Base-by-base conservation (phyloP, 2,113 vertebrate species). In the Candoia aspera region DNA sequence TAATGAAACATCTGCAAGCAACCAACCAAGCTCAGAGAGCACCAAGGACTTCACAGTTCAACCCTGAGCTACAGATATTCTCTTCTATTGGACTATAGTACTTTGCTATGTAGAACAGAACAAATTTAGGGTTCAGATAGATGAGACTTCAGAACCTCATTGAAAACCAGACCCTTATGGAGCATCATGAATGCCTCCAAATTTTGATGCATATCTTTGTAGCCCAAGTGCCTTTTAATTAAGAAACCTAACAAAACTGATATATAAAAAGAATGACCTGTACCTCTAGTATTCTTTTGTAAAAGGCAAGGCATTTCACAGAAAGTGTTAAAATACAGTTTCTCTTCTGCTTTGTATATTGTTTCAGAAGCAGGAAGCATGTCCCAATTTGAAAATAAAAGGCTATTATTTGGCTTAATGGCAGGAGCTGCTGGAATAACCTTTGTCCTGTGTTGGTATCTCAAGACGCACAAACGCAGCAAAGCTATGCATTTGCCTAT, bases 381-480 rank as follows among this genome's bases (percentile, higher is more conserved):
- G 99, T 96, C 97, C 92, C 97, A 97, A 62, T 95, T 97, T 0
- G 98, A 98, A 96, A 98, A 96, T 94, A 99, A 96, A 97, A 97
- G 97, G 92, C 94, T 99, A 88, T 93, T 98, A 62, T 93, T 99
- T 95, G 98, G 98, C 89, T 94, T 98, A 37, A 88, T 99, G 97
- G 98, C 98, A 46, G 99, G 99, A 87, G 98, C 98, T 88, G 98
- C 99, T 8, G 99, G 99, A 54, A 92, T 99, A 92, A 97, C 98
- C 95, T 91, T 99, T 93, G 97, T 98, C 1, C 94, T 98, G 26
- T 79, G 98, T 68, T 99, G 97, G 96, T 99, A 98, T 96, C 97
- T 85, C 87, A 97, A 92, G 90, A 95, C 90, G 79, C 96, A 96
- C 24, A 98, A 95, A 90, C 91, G 94, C 0, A 91, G 84, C 57